Evolutionary conservation across 2,797 vertebrate species (phyloP).

Genomic region (Sebastes minor): DNA sequence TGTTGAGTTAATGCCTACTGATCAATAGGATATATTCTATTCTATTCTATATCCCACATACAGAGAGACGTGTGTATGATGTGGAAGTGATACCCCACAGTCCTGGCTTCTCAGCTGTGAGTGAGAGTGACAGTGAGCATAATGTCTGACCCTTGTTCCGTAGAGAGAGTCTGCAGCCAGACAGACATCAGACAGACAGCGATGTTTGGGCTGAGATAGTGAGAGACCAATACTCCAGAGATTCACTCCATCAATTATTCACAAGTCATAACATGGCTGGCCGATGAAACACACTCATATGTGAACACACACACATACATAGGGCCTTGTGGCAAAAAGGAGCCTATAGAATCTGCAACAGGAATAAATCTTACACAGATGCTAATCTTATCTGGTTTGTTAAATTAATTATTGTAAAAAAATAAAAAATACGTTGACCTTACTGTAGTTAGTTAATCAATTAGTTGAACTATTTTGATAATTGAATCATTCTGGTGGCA

Average conservation of each 20-base stretch:
- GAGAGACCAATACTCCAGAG: conserved; percentile 60
- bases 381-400: background rate
- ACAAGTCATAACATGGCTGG: conserved; percentile 39
- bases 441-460: background rate
- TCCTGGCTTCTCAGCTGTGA: background rate
- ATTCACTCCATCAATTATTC: conserved; percentile 76
- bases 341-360: background rate
- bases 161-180: conserved; percentile 18
- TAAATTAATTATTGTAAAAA: background rate
- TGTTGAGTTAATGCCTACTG: background rate
- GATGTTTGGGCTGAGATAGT: conserved; percentile 51
- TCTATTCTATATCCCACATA: background rate
- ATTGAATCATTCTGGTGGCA: background rate
- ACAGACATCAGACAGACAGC: conserved; percentile 10
- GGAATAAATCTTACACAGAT: background rate
- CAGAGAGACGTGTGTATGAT: background rate
- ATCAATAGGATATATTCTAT: background rate
- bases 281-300: conserved; percentile 33
- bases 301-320: background rate
- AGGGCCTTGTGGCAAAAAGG: background rate
- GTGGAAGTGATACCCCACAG: background rate
- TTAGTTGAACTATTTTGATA: background rate
- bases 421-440: background rate
- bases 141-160: conserved; percentile 21
- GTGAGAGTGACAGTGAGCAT: conserved; percentile 4